Base-by-base conservation (phyloP, 1,140 invertebrate genomes). In the Sitophilus oryzae region DNA sequence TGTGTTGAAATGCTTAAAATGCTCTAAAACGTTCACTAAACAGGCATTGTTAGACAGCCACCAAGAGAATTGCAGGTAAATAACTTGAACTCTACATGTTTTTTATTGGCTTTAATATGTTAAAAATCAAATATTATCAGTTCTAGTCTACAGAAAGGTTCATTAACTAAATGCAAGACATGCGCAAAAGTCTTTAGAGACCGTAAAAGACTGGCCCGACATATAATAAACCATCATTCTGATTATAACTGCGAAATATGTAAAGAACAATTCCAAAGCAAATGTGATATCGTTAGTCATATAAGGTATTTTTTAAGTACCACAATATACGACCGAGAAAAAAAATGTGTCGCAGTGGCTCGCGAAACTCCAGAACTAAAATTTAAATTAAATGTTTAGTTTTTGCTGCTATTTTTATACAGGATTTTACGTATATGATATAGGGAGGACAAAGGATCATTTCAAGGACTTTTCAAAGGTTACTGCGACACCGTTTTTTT, bases 151-250 rank as follows among this genome's bases (percentile, higher is more conserved):
- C 77, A 79, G 45, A 79, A 79, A 58, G 77, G 79, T 62, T 50
- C 79, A 3, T 53, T 79, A 9, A 80, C 77, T 0, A 70, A 77
- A 1, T 80, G 77, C 44, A 73, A 77, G 36, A 73, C 76, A 0
- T 80, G 78, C 58, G 75, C 77, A 51, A 71, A 77, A n/a, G 78
- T 79, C 36, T 79, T 80, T 57, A 79, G 79, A 47, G 77, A 80
- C 53, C 71, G 77, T 1, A 76, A 77, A 8, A 78, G 76, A 57
- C 56, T 79, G 0, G 71, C 77, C 11, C 79, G 79, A 41, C 77
- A 79, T 55, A 70, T 79, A 36, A 74, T 77, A 30, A 79, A 79
- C 62, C 77, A 79, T 56, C 77, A 80, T 56, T 77, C 71, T 2
- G 74, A 73, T 0, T 79, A 79, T 37, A 73, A 73, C 0, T 79